phyloP scores from a whole-genome alignment of 23 tunicate genomes.

The Halocynthia roretzi region DNA sequence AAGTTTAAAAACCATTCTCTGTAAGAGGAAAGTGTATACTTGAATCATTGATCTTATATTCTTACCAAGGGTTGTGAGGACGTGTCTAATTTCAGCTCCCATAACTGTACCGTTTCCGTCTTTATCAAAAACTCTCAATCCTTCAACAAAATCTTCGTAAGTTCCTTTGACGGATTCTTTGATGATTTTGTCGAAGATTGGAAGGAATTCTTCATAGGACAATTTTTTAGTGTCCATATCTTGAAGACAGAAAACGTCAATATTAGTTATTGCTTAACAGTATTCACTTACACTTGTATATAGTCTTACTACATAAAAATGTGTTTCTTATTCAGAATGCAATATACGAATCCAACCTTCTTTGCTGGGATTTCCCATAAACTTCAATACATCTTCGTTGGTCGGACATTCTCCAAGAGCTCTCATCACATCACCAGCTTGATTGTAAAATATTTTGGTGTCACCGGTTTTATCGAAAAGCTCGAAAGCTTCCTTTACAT shows the following conservation, averaged over 20 bases:
- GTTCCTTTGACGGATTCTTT: constrained; percentile 65
- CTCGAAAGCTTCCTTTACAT: constrained; percentile 75
- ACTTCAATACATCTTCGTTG: constrained; percentile 38
- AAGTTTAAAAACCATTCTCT: not conserved
- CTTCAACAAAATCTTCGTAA: constrained; percentile 85
- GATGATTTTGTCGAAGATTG: constrained; percentile 28
- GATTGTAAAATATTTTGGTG: constrained; percentile 49
- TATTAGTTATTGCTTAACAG: too few species aligned
- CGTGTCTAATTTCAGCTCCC: constrained; percentile 96
- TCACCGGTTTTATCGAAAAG: constrained; percentile 68
- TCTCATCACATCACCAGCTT: constrained; percentile 63
- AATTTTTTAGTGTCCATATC: constrained; percentile 46
- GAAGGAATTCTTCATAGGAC: constrained; percentile 55
- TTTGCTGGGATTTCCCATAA: constrained; percentile 54
- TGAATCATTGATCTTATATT: not conserved
- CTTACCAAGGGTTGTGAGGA: constrained; percentile 76
- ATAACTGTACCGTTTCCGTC: constrained; percentile 91
- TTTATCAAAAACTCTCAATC: constrained; percentile 88
- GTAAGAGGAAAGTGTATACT: too few species aligned
- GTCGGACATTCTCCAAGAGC: constrained; percentile 66
- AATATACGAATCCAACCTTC: constrained; percentile 27
- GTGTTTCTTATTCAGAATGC: too few species aligned
- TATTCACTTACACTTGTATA: too few species aligned
- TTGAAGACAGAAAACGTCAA: not conserved
- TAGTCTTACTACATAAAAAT: too few species aligned